phyloP scores from a whole-genome alignment of 1,140 invertebrate species.

The Dendroctonus valens region DNA sequence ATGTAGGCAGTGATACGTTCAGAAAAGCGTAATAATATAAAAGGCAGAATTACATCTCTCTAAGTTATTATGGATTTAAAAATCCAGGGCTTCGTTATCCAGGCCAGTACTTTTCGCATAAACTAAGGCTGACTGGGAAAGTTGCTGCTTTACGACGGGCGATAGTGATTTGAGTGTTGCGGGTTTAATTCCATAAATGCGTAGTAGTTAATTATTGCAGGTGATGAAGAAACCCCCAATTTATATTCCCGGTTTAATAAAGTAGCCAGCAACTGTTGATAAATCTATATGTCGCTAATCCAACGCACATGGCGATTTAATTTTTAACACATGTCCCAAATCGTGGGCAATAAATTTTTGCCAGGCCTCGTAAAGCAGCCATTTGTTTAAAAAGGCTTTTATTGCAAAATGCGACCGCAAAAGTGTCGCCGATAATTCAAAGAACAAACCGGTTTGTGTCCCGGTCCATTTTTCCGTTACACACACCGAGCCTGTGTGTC shows the following conservation, averaged over 20 bases:
- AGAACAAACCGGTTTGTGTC: conserved; percentile 1
- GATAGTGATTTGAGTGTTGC: too few relatives aligned
- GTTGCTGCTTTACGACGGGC: conserved; percentile 30
- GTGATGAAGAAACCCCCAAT: too few relatives aligned
- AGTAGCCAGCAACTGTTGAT: conserved; percentile 2
- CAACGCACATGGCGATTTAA: conserved; percentile 9
- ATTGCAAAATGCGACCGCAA: conserved; percentile 9
- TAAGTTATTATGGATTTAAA: conserved; percentile 42
- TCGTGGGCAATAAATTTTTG: conserved; percentile 4
- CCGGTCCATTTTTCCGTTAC: neutral
- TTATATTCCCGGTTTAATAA: too few relatives aligned
- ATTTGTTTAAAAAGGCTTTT: conserved; percentile 10
- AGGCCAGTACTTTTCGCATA: conserved; percentile 34
- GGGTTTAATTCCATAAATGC: too few relatives aligned
- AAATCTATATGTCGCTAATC: conserved; percentile 4
- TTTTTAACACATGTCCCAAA: conserved; percentile 7
- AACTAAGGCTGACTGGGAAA: conserved; percentile 39
- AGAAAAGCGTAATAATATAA: conserved; percentile 42
- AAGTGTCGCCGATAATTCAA: conserved; percentile 7
- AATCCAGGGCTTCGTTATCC: conserved; percentile 34
- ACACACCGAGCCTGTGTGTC: too few relatives aligned
- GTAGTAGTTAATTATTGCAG: too few relatives aligned
- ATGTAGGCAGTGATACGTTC: conserved; percentile 39
- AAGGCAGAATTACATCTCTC: conserved; percentile 32
- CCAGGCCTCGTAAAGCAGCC: neutral